phyloP scores from a whole-genome alignment of 2,888 invertebrate species.

The Ctena decussata region DNA sequence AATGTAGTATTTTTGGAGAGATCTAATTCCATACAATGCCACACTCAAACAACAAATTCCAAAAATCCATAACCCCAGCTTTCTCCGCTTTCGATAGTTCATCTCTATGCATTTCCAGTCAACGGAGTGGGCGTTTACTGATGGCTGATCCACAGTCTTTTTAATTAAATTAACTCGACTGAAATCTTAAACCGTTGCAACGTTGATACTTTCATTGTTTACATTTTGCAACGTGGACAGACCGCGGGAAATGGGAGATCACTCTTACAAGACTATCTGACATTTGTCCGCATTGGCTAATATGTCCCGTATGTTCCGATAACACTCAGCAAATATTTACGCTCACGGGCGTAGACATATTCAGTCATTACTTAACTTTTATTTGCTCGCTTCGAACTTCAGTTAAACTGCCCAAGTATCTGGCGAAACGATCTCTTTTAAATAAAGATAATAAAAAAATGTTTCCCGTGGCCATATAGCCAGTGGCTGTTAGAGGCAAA shows the following conservation, averaged over 20 bases:
- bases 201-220: slow-evolving; percentile 17
- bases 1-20: slow-evolving; percentile 37
- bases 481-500: no score
- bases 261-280: slow-evolving; percentile 23
- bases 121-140: background rate
- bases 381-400: no score
- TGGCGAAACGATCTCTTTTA: no score
- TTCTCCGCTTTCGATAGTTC: slow-evolving; percentile 36
- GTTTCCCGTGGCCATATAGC: no score
- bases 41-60: slow-evolving; percentile 32
- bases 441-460: no score
- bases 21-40: slow-evolving; percentile 32
- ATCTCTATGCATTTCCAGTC: slow-evolving; percentile 12
- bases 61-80: slow-evolving; percentile 39
- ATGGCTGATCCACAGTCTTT: background rate
- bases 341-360: no score
- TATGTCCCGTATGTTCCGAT: no score
- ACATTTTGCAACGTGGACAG: slow-evolving; percentile 61
- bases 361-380: no score
- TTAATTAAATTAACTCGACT: background rate
- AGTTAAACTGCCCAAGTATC: no score
- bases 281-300: no score
- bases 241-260: slow-evolving; percentile 53
- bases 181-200: background rate
- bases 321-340: no score